Conservation (phyloP, 1,140 invertebrate species). For the Mercenaria mercenaria region DNA sequence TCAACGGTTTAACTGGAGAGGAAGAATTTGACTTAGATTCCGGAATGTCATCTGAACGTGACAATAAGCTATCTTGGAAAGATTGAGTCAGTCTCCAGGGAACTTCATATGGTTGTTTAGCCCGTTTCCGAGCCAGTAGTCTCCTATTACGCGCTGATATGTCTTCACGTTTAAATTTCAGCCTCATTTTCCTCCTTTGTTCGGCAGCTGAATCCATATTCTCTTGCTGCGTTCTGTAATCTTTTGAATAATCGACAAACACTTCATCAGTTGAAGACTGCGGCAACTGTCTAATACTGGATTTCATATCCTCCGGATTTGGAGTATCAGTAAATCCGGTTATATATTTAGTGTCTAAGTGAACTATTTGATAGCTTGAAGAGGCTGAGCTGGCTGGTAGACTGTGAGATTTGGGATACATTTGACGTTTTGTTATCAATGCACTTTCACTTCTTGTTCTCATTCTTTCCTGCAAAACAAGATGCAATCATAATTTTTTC, state of each 20-base stretch:
- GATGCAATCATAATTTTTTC: no score
- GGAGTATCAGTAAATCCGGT: constrained; percentile 70
- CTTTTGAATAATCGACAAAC: not conserved
- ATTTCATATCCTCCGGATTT: not conserved
- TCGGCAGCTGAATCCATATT: constrained; percentile 52
- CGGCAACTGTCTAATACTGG: not conserved
- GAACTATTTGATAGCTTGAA: constrained; percentile 76
- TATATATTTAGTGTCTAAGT: constrained; percentile 81
- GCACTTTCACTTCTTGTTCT: constrained; percentile 67
- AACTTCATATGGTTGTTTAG: constrained; percentile 80
- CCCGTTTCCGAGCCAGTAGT: constrained; percentile 65
- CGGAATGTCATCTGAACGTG: constrained; percentile 41
- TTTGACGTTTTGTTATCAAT: constrained; percentile 38
- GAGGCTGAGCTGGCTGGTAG: constrained; percentile 15
- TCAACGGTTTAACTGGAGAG: constrained; percentile 76
- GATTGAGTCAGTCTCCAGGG: constrained; percentile 80
- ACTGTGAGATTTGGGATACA: not conserved
- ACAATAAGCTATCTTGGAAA: constrained; percentile 70
- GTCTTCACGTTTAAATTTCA: constrained; percentile 67
- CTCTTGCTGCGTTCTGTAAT: constrained; percentile 16
- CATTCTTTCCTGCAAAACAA: constrained; percentile 67
- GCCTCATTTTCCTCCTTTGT: constrained; percentile 53
- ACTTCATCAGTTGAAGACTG: constrained; percentile 26
- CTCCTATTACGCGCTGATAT: constrained; percentile 41
- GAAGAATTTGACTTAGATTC: constrained; percentile 78